Base-by-base conservation (phyloP, 2,113 vertebrate species). In the Alligator sinensis region DNA sequence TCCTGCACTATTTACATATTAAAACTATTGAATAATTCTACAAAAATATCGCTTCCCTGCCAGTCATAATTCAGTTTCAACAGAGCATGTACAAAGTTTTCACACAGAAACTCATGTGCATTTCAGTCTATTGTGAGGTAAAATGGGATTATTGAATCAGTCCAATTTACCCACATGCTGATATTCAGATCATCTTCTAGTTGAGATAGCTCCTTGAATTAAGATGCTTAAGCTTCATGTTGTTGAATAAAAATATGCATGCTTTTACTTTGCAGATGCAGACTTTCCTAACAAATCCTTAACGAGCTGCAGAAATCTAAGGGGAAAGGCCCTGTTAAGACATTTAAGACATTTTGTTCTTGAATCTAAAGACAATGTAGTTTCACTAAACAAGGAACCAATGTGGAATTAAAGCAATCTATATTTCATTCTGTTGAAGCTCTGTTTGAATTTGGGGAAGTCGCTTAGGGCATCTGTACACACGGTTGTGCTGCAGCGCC, bases 71-170 rank as follows among this genome's bases (percentile, higher is more conserved):
- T 21, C 28, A 5, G 27, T 25, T 84, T 55, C 66, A 72, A 61
- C 47, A 57, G 3, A 12, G 54, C 54, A 2, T 1, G 13, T 27
- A 15, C 34, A 16, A 4, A 4, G 9, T 57, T 21, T 24, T 0
- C 14, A 3, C 0, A 1, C 2, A 1, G 17, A 12, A 17, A 54
- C 3, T 9, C 7, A 24, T 1, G 1, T 3, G 4, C 4, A 5
- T 19, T 4, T 3, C 3, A 38, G 47, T 55, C n/a, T 24, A 2
- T 22, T 62, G 11, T 2, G 63, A 66, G 28, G 10, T 11, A 3
- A 0, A 1, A 47, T 28, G n/a, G 34, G 2, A 0, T 47, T 5
- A 11, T 1, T 14, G 3, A 54, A 38, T 59, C 60, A 54, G 2
- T 54, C 2, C n/a, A 59, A 27, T 66, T 62, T 47, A 13, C 11